Percentiles rank a stretch among this genome's conserved stretches.
phyloP scores from a whole-genome alignment of 2,113 vertebrate species.

The Porphyrio hochstetteri region DNA sequence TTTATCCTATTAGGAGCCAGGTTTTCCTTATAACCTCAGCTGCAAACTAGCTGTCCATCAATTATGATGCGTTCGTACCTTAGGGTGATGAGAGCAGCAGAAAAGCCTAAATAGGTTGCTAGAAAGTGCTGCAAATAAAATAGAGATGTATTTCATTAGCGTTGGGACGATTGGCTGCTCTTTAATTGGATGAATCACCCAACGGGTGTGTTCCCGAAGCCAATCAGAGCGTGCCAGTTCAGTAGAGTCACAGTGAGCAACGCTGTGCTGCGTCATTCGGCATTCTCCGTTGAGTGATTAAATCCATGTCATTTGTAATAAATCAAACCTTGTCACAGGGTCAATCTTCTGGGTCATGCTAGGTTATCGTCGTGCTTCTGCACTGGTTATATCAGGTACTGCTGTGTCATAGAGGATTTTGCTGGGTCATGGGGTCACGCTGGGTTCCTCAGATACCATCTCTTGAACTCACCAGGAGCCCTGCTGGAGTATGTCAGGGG shows the following conservation, averaged over 20 bases:
- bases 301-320: slow-evolving; percentile 34
- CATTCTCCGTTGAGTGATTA: slow-evolving; percentile 29
- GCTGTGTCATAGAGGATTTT: neutral
- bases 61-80: neutral
- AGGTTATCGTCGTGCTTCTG: neutral
- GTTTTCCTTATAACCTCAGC: slow-evolving; percentile 1
- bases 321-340: slow-evolving; percentile 4
- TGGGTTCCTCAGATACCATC: neutral
- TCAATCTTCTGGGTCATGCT: neutral
- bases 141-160: slow-evolving; percentile 43
- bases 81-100: slow-evolving; percentile 20
- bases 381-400: slow-evolving; percentile 16
- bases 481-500: neutral
- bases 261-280: slow-evolving; percentile 17
- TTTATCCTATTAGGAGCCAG: neutral
- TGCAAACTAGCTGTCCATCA: neutral
- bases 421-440: neutral
- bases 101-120: slow-evolving; percentile 33
- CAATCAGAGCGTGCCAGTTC: slow-evolving; percentile 32
- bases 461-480: neutral
- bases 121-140: slow-evolving; percentile 56
- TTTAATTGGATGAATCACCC: slow-evolving; percentile 66
- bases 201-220: slow-evolving; percentile 37
- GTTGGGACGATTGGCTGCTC: neutral
- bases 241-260: slow-evolving; percentile 51